These are phyloP conservation scores for Carduelis carduelis DNA, from an alignment of 2,797 vertebrate genomes.

Conservation along the genomic window DNA sequence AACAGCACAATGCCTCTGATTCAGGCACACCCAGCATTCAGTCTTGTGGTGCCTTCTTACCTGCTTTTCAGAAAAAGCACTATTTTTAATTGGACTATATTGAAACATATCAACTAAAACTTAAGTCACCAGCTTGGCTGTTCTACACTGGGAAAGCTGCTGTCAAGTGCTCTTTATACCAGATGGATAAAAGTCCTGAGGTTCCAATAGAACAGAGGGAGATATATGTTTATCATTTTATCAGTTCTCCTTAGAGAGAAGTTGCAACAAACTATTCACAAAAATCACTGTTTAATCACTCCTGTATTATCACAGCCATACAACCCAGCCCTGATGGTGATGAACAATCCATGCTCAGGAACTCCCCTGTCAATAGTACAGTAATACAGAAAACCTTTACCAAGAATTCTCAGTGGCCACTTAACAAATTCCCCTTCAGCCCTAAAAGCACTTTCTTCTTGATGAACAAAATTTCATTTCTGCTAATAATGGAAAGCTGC, in stretches of 20 bases:
- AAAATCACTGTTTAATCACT: background rate
- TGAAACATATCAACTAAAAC: background rate
- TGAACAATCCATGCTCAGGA: background rate
- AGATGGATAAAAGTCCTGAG: background rate
- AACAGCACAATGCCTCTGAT: background rate
- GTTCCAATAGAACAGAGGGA: background rate
- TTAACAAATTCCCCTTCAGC: background rate
- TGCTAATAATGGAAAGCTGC: background rate
- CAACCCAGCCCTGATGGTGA: background rate
- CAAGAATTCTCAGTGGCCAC: background rate
- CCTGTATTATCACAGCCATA: background rate
- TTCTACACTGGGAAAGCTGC: background rate
- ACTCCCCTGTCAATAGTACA: background rate
- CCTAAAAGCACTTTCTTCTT: constrained; percentile 4
- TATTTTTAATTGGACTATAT: background rate
- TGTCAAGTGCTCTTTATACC: background rate
- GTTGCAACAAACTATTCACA: background rate
- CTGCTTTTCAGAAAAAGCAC: background rate
- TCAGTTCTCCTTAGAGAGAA: background rate
- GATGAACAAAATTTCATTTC: background rate
- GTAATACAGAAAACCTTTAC: background rate
- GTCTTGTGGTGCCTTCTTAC: background rate
- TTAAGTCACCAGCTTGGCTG: background rate
- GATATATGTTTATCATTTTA: background rate
- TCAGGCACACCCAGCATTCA: background rate